Evolutionary conservation across 2,888 invertebrate genomes (phyloP), one percentile per base, ranked within the genome.

Genomic region (Caenorhabditis afra): DNA sequence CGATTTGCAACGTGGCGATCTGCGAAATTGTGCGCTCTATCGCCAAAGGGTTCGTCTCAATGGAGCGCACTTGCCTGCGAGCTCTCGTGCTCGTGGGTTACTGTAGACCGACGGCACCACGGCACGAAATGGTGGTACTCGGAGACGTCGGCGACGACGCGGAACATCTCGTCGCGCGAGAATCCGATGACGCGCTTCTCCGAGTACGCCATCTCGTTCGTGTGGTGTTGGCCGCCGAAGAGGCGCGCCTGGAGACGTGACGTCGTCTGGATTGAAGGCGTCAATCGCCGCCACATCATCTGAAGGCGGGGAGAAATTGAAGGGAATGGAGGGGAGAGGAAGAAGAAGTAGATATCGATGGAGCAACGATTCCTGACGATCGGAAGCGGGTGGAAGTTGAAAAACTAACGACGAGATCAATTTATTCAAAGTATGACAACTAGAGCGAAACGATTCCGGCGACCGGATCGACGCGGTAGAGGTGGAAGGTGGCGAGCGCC

Each of bases 81-180:
- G 45, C 75, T 79, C 35, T 67, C 65, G 29, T 65, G 66, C 65
- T 79, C 81, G 3, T 74, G 71, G 10, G 62, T 44, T 18, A 86
- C 82, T 22, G 73, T 76, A 35, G 84, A 85, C 8, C 68, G 58
- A 14, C 81, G 80, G 61, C 88, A 88, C 86, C 87, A 88, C 4
- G 87, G 88, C 4, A 88, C 87, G 58, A 88, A 88, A 20, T 87
- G 44, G 22, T 86, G 81, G 70, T 88, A 88, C 18, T 86, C 81
- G 47, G 81, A 78, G 14, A 88, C 87, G 39, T 85, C 79, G 37
- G 84, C 62, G 14, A 88, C 88, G 4, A 88, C 87, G 16, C 85
- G 73, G 76, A 85, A 88, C 87, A 88, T 88, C 75, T 87, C 85
- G 16, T 86, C 84, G 5, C 86, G 84, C 3, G 87, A 84, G 62